Evolutionary conservation across 2,797 vertebrate species (phyloP).

Genomic region (Tamandua tetradactyla): DNA sequence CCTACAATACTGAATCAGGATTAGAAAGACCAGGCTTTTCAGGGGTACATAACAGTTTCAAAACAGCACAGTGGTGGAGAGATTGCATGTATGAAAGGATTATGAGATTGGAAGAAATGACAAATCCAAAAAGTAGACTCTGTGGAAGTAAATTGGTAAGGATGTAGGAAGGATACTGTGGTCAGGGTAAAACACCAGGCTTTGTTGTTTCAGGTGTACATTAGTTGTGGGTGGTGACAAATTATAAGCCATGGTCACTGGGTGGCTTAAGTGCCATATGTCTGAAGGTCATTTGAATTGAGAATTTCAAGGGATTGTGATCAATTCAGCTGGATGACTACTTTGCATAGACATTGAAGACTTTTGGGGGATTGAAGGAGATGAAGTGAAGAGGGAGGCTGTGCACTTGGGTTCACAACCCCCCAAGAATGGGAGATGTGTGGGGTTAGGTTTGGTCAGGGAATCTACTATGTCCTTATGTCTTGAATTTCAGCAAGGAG

Average conservation of each 20-base stretch:
- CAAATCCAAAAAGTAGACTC: too few relatives aligned
- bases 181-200: accelerated
- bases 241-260: accelerated
- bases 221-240: too few relatives aligned
- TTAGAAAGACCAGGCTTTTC: too few relatives aligned
- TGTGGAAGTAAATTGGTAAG: neutral
- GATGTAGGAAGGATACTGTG: neutral
- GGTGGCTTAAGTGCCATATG: too few relatives aligned
- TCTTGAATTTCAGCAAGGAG: neutral
- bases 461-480: too few relatives aligned
- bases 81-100: accelerated
- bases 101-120: accelerated
- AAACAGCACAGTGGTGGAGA: neutral
- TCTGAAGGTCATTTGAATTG: neutral
- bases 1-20: too few relatives aligned
- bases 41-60: too few relatives aligned
- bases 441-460: accelerated
- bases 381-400: neutral
- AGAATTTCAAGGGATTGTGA: too few relatives aligned
- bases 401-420: accelerated
- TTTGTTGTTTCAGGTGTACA: neutral
- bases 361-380: neutral
- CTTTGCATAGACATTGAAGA: neutral
- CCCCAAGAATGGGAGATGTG: accelerated
- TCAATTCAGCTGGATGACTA: accelerated